phyloP scores from a whole-genome alignment of 2,797 vertebrate species.

The Gastrophryne carolinensis region DNA sequence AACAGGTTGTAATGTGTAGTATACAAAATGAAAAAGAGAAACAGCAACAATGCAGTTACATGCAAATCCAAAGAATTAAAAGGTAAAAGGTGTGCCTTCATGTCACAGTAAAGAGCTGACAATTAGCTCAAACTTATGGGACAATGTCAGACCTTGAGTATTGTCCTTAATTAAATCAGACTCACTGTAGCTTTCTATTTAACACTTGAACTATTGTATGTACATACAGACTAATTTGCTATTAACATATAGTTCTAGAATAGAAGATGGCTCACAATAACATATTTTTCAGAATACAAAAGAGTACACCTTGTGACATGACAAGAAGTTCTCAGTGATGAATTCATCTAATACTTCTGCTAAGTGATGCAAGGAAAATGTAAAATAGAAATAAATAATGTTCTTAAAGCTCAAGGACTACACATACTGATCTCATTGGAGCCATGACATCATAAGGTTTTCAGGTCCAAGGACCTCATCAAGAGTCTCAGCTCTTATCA shows the following conservation, averaged over 20 bases:
- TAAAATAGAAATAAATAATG: not conserved
- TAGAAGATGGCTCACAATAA: not conserved
- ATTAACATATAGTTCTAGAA: not conserved
- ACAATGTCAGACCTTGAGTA: no score
- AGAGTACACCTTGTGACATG: not conserved
- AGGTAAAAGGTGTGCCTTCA: no score
- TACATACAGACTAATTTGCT: not conserved
- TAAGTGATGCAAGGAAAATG: conserved; percentile 7
- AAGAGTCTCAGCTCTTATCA: conserved; percentile 14
- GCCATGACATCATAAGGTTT: conserved; percentile 16
- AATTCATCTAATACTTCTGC: conserved; percentile 5
- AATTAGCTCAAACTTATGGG: no score
- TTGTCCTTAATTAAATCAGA: no score
- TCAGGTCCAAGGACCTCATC: not conserved
- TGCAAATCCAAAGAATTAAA: no score
- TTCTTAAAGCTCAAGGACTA: conserved; percentile 5
- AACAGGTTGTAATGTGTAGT: no score
- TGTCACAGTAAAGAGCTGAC: no score
- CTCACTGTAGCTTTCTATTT: no score
- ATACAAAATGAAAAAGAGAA: no score
- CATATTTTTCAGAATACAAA: not conserved
- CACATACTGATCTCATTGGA: conserved; percentile 1
- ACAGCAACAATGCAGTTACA: no score
- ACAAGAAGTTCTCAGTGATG: not conserved
- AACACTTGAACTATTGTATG: not conserved